Conservation (phyloP, 1,140 invertebrate species). For the Drosophila rufa region DNA sequence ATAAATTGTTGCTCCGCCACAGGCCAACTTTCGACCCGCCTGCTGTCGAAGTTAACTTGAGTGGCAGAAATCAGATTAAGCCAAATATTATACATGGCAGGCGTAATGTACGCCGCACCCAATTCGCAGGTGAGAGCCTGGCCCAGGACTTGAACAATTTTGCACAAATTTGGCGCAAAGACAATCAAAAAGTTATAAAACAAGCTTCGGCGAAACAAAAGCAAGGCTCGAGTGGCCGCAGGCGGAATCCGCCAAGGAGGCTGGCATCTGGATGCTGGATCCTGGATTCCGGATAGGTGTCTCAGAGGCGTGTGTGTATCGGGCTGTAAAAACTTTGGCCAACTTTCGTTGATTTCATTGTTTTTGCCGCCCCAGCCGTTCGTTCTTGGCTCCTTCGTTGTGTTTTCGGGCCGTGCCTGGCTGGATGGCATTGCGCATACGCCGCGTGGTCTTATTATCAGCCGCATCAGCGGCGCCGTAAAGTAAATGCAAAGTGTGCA, state of each 20-base stretch:
- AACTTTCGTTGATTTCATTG: conserved; percentile 60
- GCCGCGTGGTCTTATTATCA: conserved; percentile 78
- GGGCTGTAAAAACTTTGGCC: conserved; percentile 75
- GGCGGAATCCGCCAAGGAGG: conserved; percentile 48
- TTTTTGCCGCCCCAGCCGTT: conserved; percentile 22
- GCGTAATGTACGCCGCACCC: conserved; percentile 45
- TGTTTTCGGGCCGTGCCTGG: conserved; percentile 27
- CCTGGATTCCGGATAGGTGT: conserved; percentile 25
- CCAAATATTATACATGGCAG: conserved; percentile 72
- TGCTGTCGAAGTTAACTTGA: conserved; percentile 68
- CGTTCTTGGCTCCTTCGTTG: background rate
- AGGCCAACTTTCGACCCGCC: conserved; percentile 65
- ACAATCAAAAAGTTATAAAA: conserved; percentile 84
- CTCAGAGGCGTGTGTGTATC: conserved; percentile 68
- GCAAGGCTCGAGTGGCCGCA: conserved; percentile 50
- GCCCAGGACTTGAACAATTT: conserved; percentile 62
- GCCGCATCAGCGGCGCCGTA: conserved; percentile 80
- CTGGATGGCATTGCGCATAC: conserved; percentile 67
- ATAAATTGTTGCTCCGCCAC: conserved; percentile 72
- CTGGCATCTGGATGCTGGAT: conserved; percentile 35
- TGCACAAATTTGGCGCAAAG: conserved; percentile 80
- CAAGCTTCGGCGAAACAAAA: conserved; percentile 72
- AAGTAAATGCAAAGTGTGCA: conserved; percentile 83
- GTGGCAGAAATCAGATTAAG: conserved; percentile 78
- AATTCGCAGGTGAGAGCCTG: conserved; percentile 45